phyloP scores from a whole-genome alignment of 2,888 invertebrate species.

The Lypha dubia region DNA sequence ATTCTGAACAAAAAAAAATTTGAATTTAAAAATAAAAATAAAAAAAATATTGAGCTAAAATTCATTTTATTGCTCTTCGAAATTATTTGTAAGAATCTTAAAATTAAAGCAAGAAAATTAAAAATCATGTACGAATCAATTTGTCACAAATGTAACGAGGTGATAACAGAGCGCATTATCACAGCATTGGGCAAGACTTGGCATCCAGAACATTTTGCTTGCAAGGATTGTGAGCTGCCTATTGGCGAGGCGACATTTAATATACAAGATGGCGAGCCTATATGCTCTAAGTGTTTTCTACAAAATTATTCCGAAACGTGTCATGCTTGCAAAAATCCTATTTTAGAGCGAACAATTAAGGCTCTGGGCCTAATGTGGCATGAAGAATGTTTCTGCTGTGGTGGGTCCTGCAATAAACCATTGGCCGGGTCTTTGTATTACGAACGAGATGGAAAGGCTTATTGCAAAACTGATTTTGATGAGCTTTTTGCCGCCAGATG shows the following conservation, averaged over 20 bases:
- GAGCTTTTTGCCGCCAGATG: constrained; percentile 95
- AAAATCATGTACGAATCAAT: constrained; percentile 78
- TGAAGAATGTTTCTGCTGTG: constrained; percentile 95
- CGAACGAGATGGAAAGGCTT: constrained; percentile 92
- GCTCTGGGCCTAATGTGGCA: constrained; percentile 96
- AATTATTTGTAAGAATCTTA: too few species aligned
- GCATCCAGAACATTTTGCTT: constrained; percentile 98
- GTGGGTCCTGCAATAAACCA: constrained; percentile 90
- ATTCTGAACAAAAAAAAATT: too few species aligned
- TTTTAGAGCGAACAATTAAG: constrained; percentile 95
- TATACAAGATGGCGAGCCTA: constrained; percentile 89
- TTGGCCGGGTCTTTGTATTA: constrained; percentile 95
- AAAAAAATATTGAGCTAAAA: too few species aligned
- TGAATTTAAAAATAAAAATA: too few species aligned
- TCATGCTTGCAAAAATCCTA: constrained; percentile 93
- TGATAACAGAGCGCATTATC: constrained; percentile 86
- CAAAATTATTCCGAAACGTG: constrained; percentile 94
- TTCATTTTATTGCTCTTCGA: too few species aligned
- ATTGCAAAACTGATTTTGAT: constrained; percentile 93
- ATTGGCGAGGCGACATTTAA: constrained; percentile 97
- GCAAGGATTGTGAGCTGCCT: constrained; percentile 93
- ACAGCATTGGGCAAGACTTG: constrained; percentile 96
- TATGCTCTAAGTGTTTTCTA: constrained; percentile 94
- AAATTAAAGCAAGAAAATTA: too few species aligned
- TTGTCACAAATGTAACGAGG: constrained; percentile 81